Percentiles rank a stretch among this genome's conserved stretches.
Conservation (phyloP, 2,113 vertebrate genomes). For the Bubo scandiacus region DNA sequence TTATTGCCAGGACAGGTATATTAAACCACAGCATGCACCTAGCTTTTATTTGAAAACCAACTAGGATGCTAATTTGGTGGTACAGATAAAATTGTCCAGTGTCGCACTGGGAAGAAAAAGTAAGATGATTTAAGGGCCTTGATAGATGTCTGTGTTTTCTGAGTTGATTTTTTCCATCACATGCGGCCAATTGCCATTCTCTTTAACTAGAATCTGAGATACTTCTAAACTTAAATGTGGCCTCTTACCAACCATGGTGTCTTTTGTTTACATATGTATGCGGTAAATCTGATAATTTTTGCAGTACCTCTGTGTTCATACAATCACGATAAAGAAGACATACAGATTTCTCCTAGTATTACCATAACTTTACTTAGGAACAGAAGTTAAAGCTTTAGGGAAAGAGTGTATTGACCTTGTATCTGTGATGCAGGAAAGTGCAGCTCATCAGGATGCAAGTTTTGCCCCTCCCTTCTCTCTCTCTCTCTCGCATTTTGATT, state of each 20-base stretch:
- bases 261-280: neutral
- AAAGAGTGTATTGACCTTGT: neutral
- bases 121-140: neutral
- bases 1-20: neutral
- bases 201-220: neutral
- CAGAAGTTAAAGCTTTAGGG: neutral
- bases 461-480: neutral
- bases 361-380: neutral
- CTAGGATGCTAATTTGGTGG: neutral
- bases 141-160: neutral
- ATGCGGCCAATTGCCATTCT: neutral
- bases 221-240: neutral
- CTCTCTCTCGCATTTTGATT: neutral
- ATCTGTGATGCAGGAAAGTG: neutral
- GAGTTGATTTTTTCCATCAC: neutral
- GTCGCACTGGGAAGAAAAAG: neutral
- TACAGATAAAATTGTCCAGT: neutral
- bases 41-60: neutral
- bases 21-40: neutral
- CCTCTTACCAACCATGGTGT: neutral
- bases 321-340: neutral
- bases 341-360: neutral
- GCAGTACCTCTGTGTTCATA: neutral
- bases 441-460: neutral
- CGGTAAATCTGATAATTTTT: neutral